Base-by-base conservation (phyloP, 2,797 vertebrate genomes). In the Poeciliopsis paucimaculata region DNA sequence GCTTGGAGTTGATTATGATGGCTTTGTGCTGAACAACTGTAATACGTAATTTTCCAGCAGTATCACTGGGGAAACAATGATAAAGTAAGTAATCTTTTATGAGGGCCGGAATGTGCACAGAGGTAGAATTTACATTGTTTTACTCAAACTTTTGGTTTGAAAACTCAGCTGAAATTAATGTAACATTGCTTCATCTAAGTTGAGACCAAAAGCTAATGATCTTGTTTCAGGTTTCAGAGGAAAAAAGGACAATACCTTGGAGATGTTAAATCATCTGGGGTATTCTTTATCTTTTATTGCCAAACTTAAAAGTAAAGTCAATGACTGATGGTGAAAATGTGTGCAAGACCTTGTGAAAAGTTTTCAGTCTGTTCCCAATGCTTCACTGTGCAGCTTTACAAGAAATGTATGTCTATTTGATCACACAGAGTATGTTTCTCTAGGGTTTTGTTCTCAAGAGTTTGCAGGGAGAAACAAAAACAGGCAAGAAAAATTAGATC, bases 181-280 rank as follows among this genome's bases (percentile, higher is more conserved):
- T 64, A 34, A 78, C 85, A 78, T 86, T 89, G 79, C 86, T 83
- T 85, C 78, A 89, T 88, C 82, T 88, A 86, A 83, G 84, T 73
- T 71, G 77, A 84, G 57, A 84, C 83, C 49, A 34, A 55, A 71
- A 62, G 85, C 87, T 73, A 81, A 87, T 87, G 76, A 89, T 82
- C 81, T 85, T 90, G 83, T 88, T 87, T 87, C 84, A 90, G 86
- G 78, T 88, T 87, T 88, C 88, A 86, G 77, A 68, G 75, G 80
- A 83, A 87, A 77, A 86, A 75, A 12, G 76, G 49, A 75, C 64
- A 46, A 83, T 49, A 84, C 82, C 78, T 82, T 81, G 60, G 77
- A 80, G 78, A 77, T 66, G 80, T 84, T 62, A 84, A 87, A 79
- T 87, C 84, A 85, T 71, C 82, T 85, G 82, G 73, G 84, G 79